Base-by-base conservation (phyloP, 1,140 invertebrate species). In the Euura saliciscinereae region DNA sequence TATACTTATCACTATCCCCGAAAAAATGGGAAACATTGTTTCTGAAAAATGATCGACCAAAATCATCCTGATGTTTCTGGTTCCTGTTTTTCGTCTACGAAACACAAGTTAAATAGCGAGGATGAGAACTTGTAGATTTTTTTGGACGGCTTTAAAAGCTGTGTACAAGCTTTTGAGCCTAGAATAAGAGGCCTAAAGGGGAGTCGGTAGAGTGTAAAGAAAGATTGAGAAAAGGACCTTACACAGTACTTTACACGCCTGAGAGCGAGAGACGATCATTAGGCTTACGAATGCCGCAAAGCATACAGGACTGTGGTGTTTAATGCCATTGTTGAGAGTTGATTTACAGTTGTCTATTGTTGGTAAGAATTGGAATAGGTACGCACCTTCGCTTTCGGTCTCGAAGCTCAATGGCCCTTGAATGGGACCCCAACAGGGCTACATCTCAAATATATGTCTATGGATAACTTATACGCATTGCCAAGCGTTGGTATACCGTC, bases 281-380 rank as follows among this genome's bases (percentile, higher is more conserved):
- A 59, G 51, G 2, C 51, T 8, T 59, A 59, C 51, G 71, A 70
- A 72, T 72, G 71, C 72, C 64, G 65, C 72, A 74, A 69, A 73
- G 70, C 64, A 65, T 69, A 71, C 73, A 73, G n/a, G n/a, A n/a
- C 45, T 44, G 51, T n/a, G 69, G 66, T 69, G 70, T 76, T 76
- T 75, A 69, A 68, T 73, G 66, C 73, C 65, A 77, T 78, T 78
- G 73, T 76, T 59, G 51, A 68, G 65, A 74, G 70, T 73, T 76
- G 73, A 76, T 76, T 76, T 71, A 70, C 59, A 67, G 70, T 71
- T 71, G 72, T 72, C 69, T 69, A 76, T 78, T 77, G 77, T 78
- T 76, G 72, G 44, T 45, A 51, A 67, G 75, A 76, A 78, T 78
- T 74, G 73, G 74, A 78, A 76, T 59, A 59, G 71, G 77, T 75